Conservation (phyloP, 2,113 vertebrate species). For the Galemys pyrenaicus region DNA sequence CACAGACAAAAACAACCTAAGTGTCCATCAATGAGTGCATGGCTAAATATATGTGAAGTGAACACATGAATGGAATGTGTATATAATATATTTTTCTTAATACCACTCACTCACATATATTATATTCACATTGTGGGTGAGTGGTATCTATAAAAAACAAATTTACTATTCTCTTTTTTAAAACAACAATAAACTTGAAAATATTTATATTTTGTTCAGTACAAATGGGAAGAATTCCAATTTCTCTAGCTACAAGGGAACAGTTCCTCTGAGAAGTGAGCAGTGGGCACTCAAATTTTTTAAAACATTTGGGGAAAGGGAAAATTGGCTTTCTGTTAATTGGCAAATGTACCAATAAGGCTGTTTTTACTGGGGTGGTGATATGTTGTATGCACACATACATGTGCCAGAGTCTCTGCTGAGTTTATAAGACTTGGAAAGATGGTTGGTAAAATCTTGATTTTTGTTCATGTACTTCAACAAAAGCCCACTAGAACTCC, state of each 20-base stretch:
- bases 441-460: background rate
- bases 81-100: too few species aligned
- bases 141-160: background rate
- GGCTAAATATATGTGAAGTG: background rate
- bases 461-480: background rate
- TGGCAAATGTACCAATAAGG: background rate
- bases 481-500: background rate
- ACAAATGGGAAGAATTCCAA: background rate
- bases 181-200: background rate
- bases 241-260: background rate
- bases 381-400: background rate
- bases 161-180: background rate
- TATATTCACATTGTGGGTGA: background rate
- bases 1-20: background rate
- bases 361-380: background rate
- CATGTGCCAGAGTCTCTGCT: background rate
- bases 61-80: too few species aligned
- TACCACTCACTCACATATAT: too few species aligned
- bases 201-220: background rate
- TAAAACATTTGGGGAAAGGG: background rate
- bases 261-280: background rate
- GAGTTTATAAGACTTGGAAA: background rate
- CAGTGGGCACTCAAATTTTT: background rate
- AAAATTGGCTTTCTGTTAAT: background rate
- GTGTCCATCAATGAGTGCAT: background rate